Evolutionary conservation across 2,888 invertebrate genomes (phyloP), one percentile per base, ranked within the genome.

Genomic region (Cheiracanthium punctorium): DNA sequence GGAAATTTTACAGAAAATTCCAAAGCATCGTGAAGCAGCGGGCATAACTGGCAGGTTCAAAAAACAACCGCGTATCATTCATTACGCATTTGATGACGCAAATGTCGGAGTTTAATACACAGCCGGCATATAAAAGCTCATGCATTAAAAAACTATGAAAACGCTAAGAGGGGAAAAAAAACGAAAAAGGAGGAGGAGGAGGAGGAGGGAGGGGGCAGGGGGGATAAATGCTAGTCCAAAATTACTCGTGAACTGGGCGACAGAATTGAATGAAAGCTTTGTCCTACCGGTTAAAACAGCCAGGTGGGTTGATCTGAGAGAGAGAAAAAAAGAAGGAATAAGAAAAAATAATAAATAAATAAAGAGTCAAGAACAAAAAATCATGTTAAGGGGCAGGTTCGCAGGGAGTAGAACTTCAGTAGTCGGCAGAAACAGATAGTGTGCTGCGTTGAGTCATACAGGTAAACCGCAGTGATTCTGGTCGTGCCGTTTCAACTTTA

Each of bases 211-310:
- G 30, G 17, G 5, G 17, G 17, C 8, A 48, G 2, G 14, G n/a
- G 17, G 17, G 48, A 17, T 48, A 48, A 48, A 48, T 17, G 48
- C 48, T 48, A 17, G 48, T 48, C 48, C 48, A 17, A 41, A 71
- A 71, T 43, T 71, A 71, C 43, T 20, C 28, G 28, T 29, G 43
- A 71, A 43, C 17, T 43, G 43, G 58, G 29, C 41, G 29, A 71
- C 28, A 71, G 43, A 37, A 72, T 43, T 76, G 65, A 79, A 77
- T 67, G 73, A 69, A 52, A 28, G 69, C 48, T 69, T 73, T 73
- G 73, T 79, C 48, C 77, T 48, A 20, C 29, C n/a, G 28, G 70
- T 29, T 41, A 67, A 73, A 80, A 20, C 67, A 41, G 74, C 74
- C 81, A 75, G 74, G 69, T 74, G 74, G 52, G 52, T 52, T 74